These are phyloP conservation scores for Sphecodes monilicornis DNA, from an alignment of 2,888 invertebrate genomes.

Conservation along the genomic window DNA sequence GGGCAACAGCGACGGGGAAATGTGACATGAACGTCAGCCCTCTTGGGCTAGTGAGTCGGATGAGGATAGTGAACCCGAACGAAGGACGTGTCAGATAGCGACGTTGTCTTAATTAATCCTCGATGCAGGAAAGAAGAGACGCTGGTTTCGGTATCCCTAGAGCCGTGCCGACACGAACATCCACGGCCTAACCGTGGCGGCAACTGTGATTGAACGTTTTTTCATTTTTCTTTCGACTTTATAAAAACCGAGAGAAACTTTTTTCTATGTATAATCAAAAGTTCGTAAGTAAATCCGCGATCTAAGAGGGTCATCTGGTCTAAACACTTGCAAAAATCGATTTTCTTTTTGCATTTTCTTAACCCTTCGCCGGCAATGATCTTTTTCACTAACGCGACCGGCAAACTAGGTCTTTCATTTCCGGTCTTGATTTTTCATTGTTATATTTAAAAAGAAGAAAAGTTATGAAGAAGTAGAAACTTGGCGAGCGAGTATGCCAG, in stretches of 20 bases:
- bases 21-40: constrained; percentile 81
- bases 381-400: too few relatives aligned
- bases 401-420: too few relatives aligned
- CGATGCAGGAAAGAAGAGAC: constrained; percentile 36
- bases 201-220: constrained; percentile 7
- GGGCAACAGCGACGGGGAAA: constrained; percentile 77
- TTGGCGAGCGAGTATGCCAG: too few relatives aligned
- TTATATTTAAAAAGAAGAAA: too few relatives aligned
- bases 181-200: not conserved
- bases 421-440: too few relatives aligned
- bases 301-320: not conserved
- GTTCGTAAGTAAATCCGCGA: not conserved
- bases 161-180: constrained; percentile 13
- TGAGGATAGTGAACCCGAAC: constrained; percentile 80
- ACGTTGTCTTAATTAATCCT: constrained; percentile 77
- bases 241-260: not conserved
- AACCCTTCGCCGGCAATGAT: not conserved
- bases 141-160: constrained; percentile 21
- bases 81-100: constrained; percentile 79
- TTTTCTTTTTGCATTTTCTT: not conserved
- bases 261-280: not conserved
- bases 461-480: too few relatives aligned
- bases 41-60: constrained; percentile 81
- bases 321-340: not conserved
- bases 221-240: not conserved